Conservation (phyloP, 2,888 invertebrate genomes). For the Pristionchus entomophagus region DNA sequence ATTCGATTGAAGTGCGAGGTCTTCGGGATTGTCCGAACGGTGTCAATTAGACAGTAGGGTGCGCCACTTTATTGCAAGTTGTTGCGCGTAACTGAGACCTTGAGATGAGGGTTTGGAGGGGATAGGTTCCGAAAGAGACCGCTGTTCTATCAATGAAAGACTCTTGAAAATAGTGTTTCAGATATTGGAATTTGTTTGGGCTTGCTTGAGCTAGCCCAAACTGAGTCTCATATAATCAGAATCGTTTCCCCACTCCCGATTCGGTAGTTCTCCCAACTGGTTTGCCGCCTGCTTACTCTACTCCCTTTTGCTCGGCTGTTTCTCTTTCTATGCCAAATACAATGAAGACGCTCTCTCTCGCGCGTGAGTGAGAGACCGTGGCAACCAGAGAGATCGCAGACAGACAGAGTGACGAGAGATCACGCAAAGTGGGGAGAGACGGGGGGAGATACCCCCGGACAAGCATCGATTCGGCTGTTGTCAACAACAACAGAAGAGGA, state of each 20-base stretch:
- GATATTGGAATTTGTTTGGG: too few relatives aligned
- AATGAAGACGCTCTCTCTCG: not conserved
- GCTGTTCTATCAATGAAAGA: too few relatives aligned
- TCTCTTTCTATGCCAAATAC: slow-evolving; percentile 20
- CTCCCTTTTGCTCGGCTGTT: not conserved
- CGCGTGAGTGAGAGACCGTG: not conserved
- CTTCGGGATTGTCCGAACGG: not conserved
- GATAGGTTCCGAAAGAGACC: not conserved
- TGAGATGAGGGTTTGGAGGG: not conserved
- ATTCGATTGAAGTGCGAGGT: not conserved
- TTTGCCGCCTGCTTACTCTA: slow-evolving; percentile 14
- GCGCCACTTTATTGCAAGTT: slow-evolving; percentile 20
- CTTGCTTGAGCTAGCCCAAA: too few relatives aligned
- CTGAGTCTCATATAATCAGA: too few relatives aligned
- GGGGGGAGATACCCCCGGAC: slow-evolving; percentile 7
- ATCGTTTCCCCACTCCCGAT: not conserved
- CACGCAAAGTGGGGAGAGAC: not conserved
- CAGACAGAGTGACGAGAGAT: not conserved
- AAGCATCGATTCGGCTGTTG: slow-evolving; percentile 23
- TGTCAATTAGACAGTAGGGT: slow-evolving; percentile 20
- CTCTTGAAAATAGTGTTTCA: too few relatives aligned
- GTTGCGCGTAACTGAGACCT: not conserved
- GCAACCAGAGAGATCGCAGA: not conserved
- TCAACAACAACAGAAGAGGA: slow-evolving; percentile 16
- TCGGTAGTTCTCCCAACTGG: not conserved